phyloP scores from a whole-genome alignment of 2,888 invertebrate genomes.

The Phortica okadai region DNA sequence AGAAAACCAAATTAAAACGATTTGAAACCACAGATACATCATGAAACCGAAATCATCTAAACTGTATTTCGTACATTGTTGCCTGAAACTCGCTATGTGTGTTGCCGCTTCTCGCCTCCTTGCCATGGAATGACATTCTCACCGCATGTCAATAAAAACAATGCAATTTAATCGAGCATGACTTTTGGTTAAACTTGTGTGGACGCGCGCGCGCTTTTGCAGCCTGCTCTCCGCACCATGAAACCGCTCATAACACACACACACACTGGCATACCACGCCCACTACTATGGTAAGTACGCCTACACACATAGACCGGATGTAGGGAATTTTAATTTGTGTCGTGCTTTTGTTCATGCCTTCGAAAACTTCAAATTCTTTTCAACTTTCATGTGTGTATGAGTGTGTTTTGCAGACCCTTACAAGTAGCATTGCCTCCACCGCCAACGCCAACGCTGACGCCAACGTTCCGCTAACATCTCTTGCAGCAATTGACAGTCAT shows the following conservation, averaged over 20 bases:
- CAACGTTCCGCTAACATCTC: neutral
- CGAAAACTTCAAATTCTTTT: conserved; percentile 13
- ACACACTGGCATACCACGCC: neutral
- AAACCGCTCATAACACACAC: neutral
- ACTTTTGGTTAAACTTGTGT: conserved; percentile 68
- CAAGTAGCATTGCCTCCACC: neutral
- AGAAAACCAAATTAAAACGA: neutral
- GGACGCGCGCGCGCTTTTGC: conserved; percentile 30
- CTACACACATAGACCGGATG: conserved; percentile 59
- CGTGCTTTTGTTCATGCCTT: conserved; percentile 63
- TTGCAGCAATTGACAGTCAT: too few relatives aligned
- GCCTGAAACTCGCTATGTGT: too few relatives aligned
- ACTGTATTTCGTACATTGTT: too few relatives aligned
- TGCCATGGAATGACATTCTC: neutral
- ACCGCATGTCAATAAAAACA: conserved; percentile 41
- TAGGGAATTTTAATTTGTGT: conserved; percentile 72
- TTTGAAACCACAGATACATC: neutral
- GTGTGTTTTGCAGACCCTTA: too few relatives aligned
- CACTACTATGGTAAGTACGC: conserved; percentile 17
- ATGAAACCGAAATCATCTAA: too few relatives aligned
- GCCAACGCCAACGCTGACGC: neutral
- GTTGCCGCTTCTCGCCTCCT: too few relatives aligned
- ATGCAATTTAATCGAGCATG: conserved; percentile 73
- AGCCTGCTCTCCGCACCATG: neutral
- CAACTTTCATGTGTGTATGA: neutral